phyloP scores from a whole-genome alignment of 2,113 vertebrate species.

The Heterotilapia buettikoferi region DNA sequence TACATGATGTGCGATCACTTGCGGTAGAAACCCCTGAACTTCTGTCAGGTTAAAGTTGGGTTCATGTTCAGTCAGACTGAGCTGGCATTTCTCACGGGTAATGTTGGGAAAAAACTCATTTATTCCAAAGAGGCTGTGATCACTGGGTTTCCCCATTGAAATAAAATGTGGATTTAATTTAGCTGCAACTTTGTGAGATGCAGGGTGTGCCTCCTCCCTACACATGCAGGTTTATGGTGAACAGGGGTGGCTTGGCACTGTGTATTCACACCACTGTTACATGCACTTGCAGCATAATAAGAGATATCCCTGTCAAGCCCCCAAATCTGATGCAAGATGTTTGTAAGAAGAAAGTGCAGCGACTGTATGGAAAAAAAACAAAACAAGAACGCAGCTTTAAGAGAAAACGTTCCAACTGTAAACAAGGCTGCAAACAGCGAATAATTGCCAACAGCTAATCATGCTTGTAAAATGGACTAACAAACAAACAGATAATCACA shows the following conservation, averaged over 20 bases:
- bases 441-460: constrained; percentile 9
- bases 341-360: background rate
- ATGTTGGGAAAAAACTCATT: background rate
- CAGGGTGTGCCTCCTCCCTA: background rate
- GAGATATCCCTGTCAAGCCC: background rate
- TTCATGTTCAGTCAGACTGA: background rate
- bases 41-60: background rate
- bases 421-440: background rate
- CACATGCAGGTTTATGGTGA: background rate
- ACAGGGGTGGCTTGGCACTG: background rate
- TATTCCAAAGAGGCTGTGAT: background rate
- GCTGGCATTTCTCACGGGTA: rapidly evolving
- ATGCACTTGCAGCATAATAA: background rate
- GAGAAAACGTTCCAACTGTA: background rate
- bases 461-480: background rate
- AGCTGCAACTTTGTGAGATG: background rate
- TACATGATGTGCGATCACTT: background rate
- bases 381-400: background rate
- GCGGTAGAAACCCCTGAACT: background rate
- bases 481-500: constrained; percentile 19
- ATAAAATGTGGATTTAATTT: background rate
- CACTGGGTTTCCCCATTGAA: background rate
- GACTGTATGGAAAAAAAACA: background rate
- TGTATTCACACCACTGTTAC: background rate
- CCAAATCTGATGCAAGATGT: background rate